Base-by-base conservation (phyloP, 2,888 invertebrate genomes). In the Cenopis cana region DNA sequence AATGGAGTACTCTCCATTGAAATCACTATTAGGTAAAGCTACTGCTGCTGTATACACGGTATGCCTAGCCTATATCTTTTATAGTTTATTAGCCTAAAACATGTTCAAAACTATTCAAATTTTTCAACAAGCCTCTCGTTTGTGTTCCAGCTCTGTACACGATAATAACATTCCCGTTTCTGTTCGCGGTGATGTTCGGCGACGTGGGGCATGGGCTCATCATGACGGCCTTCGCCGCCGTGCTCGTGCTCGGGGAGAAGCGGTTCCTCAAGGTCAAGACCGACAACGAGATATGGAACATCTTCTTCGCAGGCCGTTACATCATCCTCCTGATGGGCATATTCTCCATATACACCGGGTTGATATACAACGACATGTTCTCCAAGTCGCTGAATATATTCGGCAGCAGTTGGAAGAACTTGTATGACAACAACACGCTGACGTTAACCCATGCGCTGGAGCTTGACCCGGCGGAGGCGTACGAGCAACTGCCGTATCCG, bases 161-260 rank as follows among this genome's bases (percentile, higher is more conserved):
- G 73, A 95, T 96, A 79, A 94, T 96, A 77, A 95, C 96, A 82
- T 96, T 97, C 93, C 96, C 96, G 50, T 96, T 96, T 87, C 91
- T 96, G 69, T 97, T 96, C 87, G 96, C 96, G 74, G 95, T 97
- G 74, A 96, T 96, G 96, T 96, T 97, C 86, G 96, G 96, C 24
- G 96, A 96, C 87, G 91, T 95, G 77, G 96, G 96, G 24, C 96
- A 96, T 82, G 96, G 96, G 0, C 76, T 95, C 20, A 90, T 96
- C 73, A 95, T 97, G 95, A 92, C 95, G 5, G 79, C 94, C 59
- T 95, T 96, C 81, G 95, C 95, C 8, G 89, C 94, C 14, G 95
- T 94, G 87, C 93, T 96, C 87, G 95, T 96, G 68, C 80, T 95
- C 61, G 93, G 89, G 76, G 96, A 96, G 82, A 95, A 95, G 76